A percentile compares a stretch with the other conserved stretches of the same genome.
Conservation (phyloP, 2,797 vertebrate genomes). For the Crocidura indochinensis region DNA sequence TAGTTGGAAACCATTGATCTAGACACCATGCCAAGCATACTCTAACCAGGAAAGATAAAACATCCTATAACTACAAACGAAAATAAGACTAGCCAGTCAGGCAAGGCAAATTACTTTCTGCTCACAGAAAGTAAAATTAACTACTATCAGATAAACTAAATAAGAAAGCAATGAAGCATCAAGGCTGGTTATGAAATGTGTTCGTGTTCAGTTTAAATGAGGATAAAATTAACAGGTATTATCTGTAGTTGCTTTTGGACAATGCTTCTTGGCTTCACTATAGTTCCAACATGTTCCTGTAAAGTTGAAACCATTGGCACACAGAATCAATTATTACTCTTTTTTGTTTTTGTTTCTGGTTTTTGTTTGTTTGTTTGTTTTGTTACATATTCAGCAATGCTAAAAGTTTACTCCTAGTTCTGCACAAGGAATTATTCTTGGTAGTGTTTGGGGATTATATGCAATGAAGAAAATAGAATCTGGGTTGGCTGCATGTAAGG, state of each 20-base stretch:
- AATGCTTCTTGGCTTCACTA: background rate
- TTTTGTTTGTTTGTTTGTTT: too few species aligned
- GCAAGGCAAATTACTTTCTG: background rate
- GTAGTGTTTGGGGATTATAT: too few species aligned
- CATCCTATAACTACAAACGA: background rate
- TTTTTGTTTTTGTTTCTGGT: too few species aligned
- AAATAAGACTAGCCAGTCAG: background rate
- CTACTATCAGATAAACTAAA: background rate
- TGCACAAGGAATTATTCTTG: too few species aligned
- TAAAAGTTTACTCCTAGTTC: too few species aligned
- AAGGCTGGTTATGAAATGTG: background rate
- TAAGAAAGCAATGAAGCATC: background rate
- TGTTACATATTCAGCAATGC: too few species aligned
- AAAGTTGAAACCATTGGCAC: background rate
- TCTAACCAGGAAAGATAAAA: background rate
- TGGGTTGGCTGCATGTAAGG: too few species aligned
- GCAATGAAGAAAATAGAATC: too few species aligned
- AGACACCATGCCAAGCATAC: background rate
- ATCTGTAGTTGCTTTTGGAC: background rate
- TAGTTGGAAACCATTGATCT: background rate
- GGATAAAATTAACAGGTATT: background rate
- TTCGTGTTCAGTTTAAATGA: background rate
- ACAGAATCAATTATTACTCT: background rate
- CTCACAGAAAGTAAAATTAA: background rate
- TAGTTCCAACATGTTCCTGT: background rate